phyloP scores from a whole-genome alignment of 2,113 vertebrate genomes.

The Aegotheles bennettii region DNA sequence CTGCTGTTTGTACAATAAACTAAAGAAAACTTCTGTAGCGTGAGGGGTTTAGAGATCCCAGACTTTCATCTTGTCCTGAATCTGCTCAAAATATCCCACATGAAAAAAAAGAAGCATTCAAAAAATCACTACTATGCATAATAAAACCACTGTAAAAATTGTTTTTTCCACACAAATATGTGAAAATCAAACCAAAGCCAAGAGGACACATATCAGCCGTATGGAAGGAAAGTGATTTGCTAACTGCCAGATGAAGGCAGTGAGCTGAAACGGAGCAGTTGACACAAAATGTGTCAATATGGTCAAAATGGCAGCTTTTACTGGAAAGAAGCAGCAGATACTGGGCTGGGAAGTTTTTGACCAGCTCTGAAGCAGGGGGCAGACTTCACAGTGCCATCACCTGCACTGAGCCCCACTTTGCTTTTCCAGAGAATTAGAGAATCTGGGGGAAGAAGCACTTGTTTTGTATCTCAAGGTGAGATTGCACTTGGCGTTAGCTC shows the following conservation, averaged over 20 bases:
- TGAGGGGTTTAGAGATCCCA: neutral
- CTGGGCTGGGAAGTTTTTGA: neutral
- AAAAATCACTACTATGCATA: neutral
- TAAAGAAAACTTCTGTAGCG: neutral
- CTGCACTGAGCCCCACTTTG: rapidly evolving
- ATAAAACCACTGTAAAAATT: neutral
- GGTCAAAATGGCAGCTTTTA: neutral
- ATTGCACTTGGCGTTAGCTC: neutral
- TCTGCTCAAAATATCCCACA: neutral
- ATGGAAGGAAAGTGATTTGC: neutral
- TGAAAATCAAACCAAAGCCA: neutral
- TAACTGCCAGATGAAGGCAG: neutral
- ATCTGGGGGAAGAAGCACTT: rapidly evolving
- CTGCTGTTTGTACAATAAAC: neutral
- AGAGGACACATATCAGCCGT: neutral
- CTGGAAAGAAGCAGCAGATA: neutral
- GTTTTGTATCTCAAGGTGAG: neutral
- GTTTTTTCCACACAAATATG: neutral
- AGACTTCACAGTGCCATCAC: neutral
- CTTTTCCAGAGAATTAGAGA: neutral
- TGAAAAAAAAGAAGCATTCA: neutral
- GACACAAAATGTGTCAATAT: neutral
- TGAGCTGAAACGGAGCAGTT: neutral
- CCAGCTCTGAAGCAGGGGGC: neutral
- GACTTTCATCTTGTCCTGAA: neutral